A percentile compares a stretch with the other conserved stretches of the same genome.
Evolutionary conservation across 2,888 invertebrate genomes (phyloP).

Genomic region (Cheilosia pagana): DNA sequence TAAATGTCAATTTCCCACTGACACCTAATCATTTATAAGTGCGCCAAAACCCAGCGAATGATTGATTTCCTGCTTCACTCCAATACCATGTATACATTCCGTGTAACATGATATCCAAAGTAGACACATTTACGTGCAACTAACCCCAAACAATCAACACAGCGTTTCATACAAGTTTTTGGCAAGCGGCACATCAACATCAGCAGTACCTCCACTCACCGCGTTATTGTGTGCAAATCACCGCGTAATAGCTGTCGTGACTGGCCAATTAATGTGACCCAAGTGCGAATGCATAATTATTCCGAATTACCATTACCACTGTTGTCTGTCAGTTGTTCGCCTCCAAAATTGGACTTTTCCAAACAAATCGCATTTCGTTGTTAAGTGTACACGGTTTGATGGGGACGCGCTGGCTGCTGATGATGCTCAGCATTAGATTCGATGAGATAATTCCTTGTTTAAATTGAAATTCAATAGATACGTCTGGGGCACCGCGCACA

Average conservation of each 20-base stretch:
- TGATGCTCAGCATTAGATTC: slow-evolving; percentile 9
- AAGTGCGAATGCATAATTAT: slow-evolving; percentile 59
- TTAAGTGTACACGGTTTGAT: slow-evolving; percentile 17
- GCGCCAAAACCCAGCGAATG: slow-evolving; percentile 17
- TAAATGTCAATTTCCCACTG: slow-evolving; percentile 3
- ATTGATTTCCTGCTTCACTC: slow-evolving; percentile 49
- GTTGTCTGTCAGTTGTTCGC: slow-evolving; percentile 1
- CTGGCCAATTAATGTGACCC: slow-evolving; percentile 47
- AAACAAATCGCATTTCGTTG: slow-evolving; percentile 10
- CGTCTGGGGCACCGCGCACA: background rate
- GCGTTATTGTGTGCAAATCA: slow-evolving; percentile 44
- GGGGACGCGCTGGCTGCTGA: slow-evolving; percentile 1
- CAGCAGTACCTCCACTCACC: background rate
- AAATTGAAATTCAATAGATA: slow-evolving; percentile 37
- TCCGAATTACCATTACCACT: slow-evolving; percentile 13
- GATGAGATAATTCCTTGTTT: slow-evolving; percentile 38
- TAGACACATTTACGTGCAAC: slow-evolving; percentile 42
- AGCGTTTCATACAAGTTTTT: background rate
- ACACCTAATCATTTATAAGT: slow-evolving; percentile 9
- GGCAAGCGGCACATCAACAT: background rate
- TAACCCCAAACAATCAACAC: slow-evolving; percentile 6
- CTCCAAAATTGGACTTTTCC: slow-evolving; percentile 10
- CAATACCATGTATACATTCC: slow-evolving; percentile 32
- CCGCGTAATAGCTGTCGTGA: slow-evolving; percentile 47
- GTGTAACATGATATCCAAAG: slow-evolving; percentile 11